These are phyloP conservation scores for Ammodytes dubius DNA, from an alignment of 2,113 vertebrate species.

Conservation along the genomic window DNA sequence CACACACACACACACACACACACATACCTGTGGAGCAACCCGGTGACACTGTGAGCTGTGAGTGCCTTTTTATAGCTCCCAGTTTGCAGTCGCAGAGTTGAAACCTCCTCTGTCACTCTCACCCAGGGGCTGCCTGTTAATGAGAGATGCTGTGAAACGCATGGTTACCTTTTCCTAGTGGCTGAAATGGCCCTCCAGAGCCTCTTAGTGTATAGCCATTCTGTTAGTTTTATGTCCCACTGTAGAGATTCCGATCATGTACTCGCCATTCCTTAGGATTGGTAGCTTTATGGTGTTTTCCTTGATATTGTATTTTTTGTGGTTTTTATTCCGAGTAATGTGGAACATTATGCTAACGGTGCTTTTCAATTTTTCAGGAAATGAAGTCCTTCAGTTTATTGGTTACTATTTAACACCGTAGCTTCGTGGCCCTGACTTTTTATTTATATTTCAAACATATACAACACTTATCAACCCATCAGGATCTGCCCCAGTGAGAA, in stretches of 20 bases:
- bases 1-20: conserved; percentile 38
- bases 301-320: conserved; percentile 39
- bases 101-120: conserved; percentile 78
- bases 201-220: conserved; percentile 53
- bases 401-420: conserved; percentile 28
- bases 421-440: conserved; percentile 7
- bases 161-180: conserved; percentile 70
- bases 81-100: conserved; percentile 58
- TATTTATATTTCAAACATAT: conserved; percentile 17
- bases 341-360: conserved; percentile 32
- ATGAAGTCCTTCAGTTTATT: conserved; percentile 42
- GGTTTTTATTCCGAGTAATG: conserved; percentile 47
- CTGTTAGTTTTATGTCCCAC: conserved; percentile 72
- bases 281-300: conserved; percentile 63
- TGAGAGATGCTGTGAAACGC: conserved; percentile 82
- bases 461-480: neutral
- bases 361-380: conserved; percentile 45
- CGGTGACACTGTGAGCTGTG: conserved; percentile 63
- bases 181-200: conserved; percentile 72
- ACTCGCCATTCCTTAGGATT: conserved; percentile 50
- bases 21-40: conserved; percentile 58
- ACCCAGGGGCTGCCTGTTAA: conserved; percentile 78
- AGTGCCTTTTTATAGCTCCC: conserved; percentile 74
- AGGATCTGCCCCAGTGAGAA: conserved; percentile 3
- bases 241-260: conserved; percentile 56